Base-by-base conservation (phyloP, 1,140 invertebrate genomes). In the Formica selysi region DNA sequence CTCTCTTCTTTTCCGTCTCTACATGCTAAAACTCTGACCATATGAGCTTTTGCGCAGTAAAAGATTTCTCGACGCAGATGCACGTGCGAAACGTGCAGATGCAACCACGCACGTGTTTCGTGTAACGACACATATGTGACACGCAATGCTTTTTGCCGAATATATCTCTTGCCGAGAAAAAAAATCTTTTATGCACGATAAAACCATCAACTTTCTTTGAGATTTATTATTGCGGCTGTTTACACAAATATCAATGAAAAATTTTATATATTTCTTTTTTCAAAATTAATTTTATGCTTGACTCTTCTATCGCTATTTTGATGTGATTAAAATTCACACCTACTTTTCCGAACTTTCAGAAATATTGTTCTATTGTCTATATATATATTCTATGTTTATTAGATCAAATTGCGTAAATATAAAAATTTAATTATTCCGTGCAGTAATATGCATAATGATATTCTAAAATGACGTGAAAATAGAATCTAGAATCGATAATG, bases 51-150 rank as follows among this genome's bases (percentile, higher is more conserved):
- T 16, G 13, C 16, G 11, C 19, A 11, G 8, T 73, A 83, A 61
- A 74, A 74, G 38, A 44, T 74, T 81, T 41, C 41, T n/a, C 29
- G 87, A 86, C 68, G 59, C 67, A 68, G 62, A 87, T 85, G 79
- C 85, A 86, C 80, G 59, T 65, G 51, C 36, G 32, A 16, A 79
- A 87, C 79, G 68, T 79, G 71, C 51, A 29, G n/a, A 13, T 65
- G 32, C 65, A 26, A 70, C 11, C 11, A 13, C 10, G 41, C 70
- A 65, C 78, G 85, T 76, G 74, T 67, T 78, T 78, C 87, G 54
- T 38, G 62, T 8, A 76, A 38, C 32, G 51, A n/a, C 38, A 73
- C 62, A 81, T 48, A 48, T 67, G 22, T 76, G 44, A 61, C 51
- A 2, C 48, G 36, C n/a, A 36, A n/a, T n/a, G 7, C 51, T 67